Conservation (phyloP, 2,888 invertebrate genomes). For the Lapara coniferarum region DNA sequence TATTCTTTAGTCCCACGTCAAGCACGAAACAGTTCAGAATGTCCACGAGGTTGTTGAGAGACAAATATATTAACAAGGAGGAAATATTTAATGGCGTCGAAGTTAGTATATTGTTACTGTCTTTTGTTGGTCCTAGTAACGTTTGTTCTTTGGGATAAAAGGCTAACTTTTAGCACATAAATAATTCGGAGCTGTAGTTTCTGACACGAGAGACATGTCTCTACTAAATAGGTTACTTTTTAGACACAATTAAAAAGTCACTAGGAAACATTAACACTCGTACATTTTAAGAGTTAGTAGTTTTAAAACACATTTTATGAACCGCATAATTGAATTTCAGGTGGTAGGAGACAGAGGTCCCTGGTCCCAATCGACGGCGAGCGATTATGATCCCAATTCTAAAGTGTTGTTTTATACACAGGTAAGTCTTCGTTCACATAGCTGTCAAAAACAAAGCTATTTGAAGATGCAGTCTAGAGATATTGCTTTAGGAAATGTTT, state of each 20-base stretch:
- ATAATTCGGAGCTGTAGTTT: too few species aligned
- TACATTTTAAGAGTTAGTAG: too few species aligned
- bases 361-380: conserved; percentile 88
- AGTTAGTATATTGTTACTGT: conserved; percentile 57
- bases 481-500: too few species aligned
- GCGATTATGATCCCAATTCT: conserved; percentile 85
- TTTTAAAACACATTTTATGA: too few species aligned
- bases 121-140: background rate
- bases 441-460: too few species aligned
- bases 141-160: conserved; percentile 9
- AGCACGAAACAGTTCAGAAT: conserved; percentile 90
- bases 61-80: conserved; percentile 83
- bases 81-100: conserved; percentile 85
- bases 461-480: too few species aligned
- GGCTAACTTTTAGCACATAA: background rate
- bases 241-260: too few species aligned
- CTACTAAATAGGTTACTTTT: too few species aligned
- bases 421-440: conserved; percentile 47
- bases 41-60: conserved; percentile 86
- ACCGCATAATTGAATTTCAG: conserved; percentile 45
- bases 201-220: too few species aligned
- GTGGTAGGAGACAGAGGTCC: conserved; percentile 87
- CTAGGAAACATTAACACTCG: too few species aligned
- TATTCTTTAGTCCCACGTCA: conserved; percentile 90
- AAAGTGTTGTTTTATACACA: conserved; percentile 89